phyloP scores from a whole-genome alignment of 37 sponge, comb jelly and placozoan genomes.

The Hexactinellida sp. region DNA sequence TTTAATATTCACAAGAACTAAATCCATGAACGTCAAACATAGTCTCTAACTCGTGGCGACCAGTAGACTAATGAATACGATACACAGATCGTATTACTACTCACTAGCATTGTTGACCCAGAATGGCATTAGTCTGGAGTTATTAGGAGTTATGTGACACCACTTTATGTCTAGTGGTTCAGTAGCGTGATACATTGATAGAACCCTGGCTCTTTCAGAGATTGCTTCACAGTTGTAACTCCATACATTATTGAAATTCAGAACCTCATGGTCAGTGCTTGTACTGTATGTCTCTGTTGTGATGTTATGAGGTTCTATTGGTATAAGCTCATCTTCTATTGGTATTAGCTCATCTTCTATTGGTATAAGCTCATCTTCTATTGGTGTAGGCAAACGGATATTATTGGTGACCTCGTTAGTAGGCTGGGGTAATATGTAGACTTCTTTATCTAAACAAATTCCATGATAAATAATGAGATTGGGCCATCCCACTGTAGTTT shows the following conservation, averaged over 20 bases:
- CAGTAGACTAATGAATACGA: not conserved
- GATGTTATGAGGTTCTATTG: not conserved
- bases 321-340: not conserved
- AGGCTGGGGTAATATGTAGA: too few species aligned
- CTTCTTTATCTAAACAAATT: too few species aligned
- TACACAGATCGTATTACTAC: not conserved
- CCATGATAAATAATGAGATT: too few species aligned
- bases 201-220: not conserved
- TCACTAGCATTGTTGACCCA: slow-evolving; percentile 2
- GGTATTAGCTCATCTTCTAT: not conserved
- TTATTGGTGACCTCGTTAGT: not conserved
- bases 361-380: not conserved
- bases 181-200: not conserved
- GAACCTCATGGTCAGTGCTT: not conserved
- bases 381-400: not conserved
- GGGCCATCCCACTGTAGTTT: too few species aligned
- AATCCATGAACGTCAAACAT: too few species aligned
- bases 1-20: too few species aligned
- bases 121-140: not conserved
- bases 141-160: not conserved
- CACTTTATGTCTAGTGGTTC: not conserved
- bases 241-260: not conserved
- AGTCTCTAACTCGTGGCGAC: too few species aligned
- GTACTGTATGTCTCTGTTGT: not conserved
- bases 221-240: not conserved